phyloP scores from a whole-genome alignment of 2,888 invertebrate genomes.

The Dicycla oo region DNA sequence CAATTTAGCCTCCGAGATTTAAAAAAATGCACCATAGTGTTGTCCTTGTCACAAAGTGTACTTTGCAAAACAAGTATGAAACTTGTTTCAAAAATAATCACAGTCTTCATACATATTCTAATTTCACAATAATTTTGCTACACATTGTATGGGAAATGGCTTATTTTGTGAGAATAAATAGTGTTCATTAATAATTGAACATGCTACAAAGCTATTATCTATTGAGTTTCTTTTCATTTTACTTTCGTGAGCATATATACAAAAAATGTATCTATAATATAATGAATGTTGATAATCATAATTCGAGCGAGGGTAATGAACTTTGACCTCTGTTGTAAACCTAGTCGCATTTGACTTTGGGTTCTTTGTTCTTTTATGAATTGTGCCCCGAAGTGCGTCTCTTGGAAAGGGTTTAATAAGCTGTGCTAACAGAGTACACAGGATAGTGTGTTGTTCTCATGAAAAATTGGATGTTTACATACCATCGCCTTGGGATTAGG shows the following conservation, averaged over 20 bases:
- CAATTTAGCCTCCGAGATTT: no score
- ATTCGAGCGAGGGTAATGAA: conserved; percentile 55
- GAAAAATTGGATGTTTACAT: conserved; percentile 1
- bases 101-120: neutral
- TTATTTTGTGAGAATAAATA: conserved; percentile 27
- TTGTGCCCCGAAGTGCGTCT: conserved; percentile 56
- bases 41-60: neutral
- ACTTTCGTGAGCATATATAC: conserved; percentile 17
- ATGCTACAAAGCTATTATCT: conserved; percentile 34
- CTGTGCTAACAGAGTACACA: conserved; percentile 58
- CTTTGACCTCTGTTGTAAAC: conserved; percentile 65
- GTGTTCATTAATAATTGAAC: conserved; percentile 23
- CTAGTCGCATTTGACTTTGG: conserved; percentile 70
- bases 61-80: neutral
- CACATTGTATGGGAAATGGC: neutral
- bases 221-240: conserved; percentile 24
- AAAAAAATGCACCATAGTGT: no score
- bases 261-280: conserved; percentile 28
- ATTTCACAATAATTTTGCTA: conserved; percentile 4
- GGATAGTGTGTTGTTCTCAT: conserved; percentile 37
- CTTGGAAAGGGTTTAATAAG: conserved; percentile 66
- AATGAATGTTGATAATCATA: conserved; percentile 36
- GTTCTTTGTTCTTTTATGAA: conserved; percentile 64
- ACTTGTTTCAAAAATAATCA: neutral
- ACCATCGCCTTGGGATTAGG: conserved; percentile 6